These are phyloP conservation scores for Pseudomugil gertrudae DNA, from an alignment of 2,797 vertebrate genomes.

Conservation along the genomic window DNA sequence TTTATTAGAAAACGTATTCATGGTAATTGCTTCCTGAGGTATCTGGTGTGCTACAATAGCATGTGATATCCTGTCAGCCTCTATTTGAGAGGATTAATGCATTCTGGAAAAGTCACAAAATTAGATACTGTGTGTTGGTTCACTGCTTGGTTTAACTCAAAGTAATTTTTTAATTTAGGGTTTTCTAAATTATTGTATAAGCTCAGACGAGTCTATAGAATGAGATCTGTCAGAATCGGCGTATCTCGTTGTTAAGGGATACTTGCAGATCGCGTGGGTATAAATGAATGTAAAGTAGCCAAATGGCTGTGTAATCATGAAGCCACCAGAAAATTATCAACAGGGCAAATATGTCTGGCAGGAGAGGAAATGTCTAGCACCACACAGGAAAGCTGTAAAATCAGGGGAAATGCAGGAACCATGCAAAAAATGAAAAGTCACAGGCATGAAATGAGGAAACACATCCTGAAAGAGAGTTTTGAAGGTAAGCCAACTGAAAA, in stretches of 20 bases:
- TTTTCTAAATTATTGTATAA: conserved; percentile 72
- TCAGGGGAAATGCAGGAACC: conserved; percentile 10
- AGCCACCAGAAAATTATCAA: conserved; percentile 33
- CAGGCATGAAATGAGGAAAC: conserved; percentile 50
- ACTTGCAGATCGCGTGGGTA: conserved; percentile 39
- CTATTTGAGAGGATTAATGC: conserved; percentile 77
- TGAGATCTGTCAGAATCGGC: conserved; percentile 59
- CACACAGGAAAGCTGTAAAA: conserved; percentile 32
- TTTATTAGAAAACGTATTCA: conserved; percentile 85
- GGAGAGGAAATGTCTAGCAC: neutral
- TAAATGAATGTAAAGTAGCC: conserved; percentile 27
- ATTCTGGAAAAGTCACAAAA: conserved; percentile 74
- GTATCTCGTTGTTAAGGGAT: conserved; percentile 37
- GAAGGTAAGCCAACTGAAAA: conserved; percentile 32
- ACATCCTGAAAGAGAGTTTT: conserved; percentile 36
- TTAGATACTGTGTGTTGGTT: conserved; percentile 68
- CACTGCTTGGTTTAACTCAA: conserved; percentile 76
- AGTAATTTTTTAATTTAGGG: conserved; percentile 81
- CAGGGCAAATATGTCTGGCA: conserved; percentile 14
- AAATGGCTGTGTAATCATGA: conserved; percentile 47
- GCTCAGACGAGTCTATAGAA: conserved; percentile 57
- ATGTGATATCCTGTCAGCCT: conserved; percentile 77
- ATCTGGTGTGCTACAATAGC: conserved; percentile 65
- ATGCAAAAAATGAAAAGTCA: conserved; percentile 45
- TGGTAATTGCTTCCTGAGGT: conserved; percentile 82